Evolutionary conservation across 2,888 invertebrate species (phyloP), one percentile per base, ranked within the genome.

Genomic region (Cantharis lateralis): DNA sequence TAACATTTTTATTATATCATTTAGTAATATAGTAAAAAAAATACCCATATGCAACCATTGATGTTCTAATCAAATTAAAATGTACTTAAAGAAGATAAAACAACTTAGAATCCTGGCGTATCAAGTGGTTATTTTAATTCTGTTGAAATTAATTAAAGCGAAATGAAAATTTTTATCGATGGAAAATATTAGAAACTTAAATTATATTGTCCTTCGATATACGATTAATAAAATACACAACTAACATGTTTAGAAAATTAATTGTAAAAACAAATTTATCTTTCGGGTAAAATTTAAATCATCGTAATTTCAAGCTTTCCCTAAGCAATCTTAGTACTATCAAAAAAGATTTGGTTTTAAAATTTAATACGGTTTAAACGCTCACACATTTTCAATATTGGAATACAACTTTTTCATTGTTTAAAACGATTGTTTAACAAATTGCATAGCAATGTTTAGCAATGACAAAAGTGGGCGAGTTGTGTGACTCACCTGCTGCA

Each of bases 401-500:
- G 9, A n/a, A 48, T 48, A 48, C 48, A 48, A 48, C 48, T n/a
- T 48, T n/a, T 48, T 48, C 48, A 48, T 48, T 48, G 48, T 48
- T 48, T 48, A 48, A n/a, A n/a, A 18, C 74, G 63, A 76, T 78
- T 68, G 64, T 64, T 20, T 20, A 18, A 20, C 18, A 77, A 75
- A 77, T 71, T 75, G 74, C 76, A 82, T 82, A 83, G 82, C 81
- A 82, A 82, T 48, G 48, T 82, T n/a, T 82, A 83, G 82, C 81
- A 82, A 82, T 48, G 48, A 48, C 48, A 48, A 83, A 80, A 82
- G 84, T 85, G 80, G 82, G 82, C 78, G 80, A 81, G 76, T 20
- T 20, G 64, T 80, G 82, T 87, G 86, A 87, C 88, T 87, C 87
- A 88, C 88, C 88, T 86, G 85, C 84, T 79, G 83, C 84, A 79